Percentiles rank a stretch among this genome's conserved stretches.
Conservation (phyloP, 2,113 vertebrate species). For the Planiliza haematocheilus region DNA sequence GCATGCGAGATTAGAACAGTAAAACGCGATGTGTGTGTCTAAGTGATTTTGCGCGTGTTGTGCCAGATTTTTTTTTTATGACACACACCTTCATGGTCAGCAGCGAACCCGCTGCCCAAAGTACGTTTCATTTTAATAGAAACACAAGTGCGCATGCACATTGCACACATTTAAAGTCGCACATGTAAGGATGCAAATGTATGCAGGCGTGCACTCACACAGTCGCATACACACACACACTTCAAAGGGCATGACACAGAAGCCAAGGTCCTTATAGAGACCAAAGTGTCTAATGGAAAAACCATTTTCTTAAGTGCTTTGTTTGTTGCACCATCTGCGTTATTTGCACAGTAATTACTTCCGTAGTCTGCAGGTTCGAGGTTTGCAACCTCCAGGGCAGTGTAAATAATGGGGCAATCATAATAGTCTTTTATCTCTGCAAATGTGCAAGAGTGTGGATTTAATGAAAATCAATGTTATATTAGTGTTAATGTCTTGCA, state of each 20-base stretch:
- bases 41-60: slow-evolving; percentile 1
- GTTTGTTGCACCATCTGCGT: slow-evolving; percentile 78
- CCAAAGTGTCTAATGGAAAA: slow-evolving; percentile 81
- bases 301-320: slow-evolving; percentile 80
- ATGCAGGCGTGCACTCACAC: background rate
- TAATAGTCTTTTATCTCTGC: slow-evolving; percentile 51
- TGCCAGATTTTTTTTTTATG: slow-evolving; percentile 8
- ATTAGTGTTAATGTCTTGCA: slow-evolving; percentile 34
- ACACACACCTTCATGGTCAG: slow-evolving; percentile 26
- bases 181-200: slow-evolving; percentile 6
- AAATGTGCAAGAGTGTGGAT: slow-evolving; percentile 40
- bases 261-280: slow-evolving; percentile 64
- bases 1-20: slow-evolving; percentile 61
- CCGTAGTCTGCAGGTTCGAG: slow-evolving; percentile 61
- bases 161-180: slow-evolving; percentile 31
- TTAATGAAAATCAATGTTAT: slow-evolving; percentile 50
- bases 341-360: slow-evolving; percentile 77
- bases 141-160: slow-evolving; percentile 40
- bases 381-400: slow-evolving; percentile 64
- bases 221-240: slow-evolving; percentile 32
- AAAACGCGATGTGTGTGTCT: slow-evolving; percentile 24
- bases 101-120: slow-evolving; percentile 25
- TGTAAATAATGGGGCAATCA: slow-evolving; percentile 62
- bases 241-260: slow-evolving; percentile 49
- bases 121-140: slow-evolving; percentile 19